Conservation (phyloP, 2,797 vertebrate species). For the Catharus ustulatus region DNA sequence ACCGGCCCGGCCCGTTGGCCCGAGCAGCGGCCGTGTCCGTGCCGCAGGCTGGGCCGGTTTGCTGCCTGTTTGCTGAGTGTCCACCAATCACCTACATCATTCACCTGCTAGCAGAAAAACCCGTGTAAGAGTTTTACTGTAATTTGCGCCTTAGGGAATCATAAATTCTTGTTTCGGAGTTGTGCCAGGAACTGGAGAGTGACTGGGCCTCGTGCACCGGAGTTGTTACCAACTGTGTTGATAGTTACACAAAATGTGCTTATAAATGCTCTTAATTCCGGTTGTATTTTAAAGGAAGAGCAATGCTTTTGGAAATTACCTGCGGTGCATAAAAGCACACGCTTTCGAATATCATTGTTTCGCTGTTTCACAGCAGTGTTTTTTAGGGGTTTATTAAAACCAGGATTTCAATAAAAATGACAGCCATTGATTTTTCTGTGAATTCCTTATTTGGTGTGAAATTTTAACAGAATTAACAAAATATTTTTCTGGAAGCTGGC, state of each 20-base stretch:
- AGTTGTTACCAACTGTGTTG: neutral
- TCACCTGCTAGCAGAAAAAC: neutral
- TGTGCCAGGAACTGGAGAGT: neutral
- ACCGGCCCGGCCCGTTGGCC: too few species aligned
- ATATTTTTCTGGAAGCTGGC: neutral
- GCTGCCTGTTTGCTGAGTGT: neutral
- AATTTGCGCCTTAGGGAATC: neutral
- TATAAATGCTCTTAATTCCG: neutral
- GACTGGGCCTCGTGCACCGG: neutral
- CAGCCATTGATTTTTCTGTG: neutral
- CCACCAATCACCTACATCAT: neutral
- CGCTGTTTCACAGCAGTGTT: neutral
- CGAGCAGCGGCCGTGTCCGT: accelerated
- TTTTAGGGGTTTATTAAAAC: neutral
- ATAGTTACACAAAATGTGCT: neutral
- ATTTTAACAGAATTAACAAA: neutral
- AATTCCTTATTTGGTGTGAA: neutral
- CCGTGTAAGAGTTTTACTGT: neutral
- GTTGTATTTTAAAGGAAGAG: neutral
- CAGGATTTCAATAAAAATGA: neutral
- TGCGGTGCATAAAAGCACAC: accelerated
- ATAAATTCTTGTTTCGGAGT: neutral
- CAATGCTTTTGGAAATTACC: neutral
- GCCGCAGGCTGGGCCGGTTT: accelerated
- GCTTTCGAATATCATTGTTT: neutral